Percentiles rank a stretch among this genome's conserved stretches.
Evolutionary conservation across 2,888 invertebrate genomes (phyloP).

Genomic region (Hyles lineata): DNA sequence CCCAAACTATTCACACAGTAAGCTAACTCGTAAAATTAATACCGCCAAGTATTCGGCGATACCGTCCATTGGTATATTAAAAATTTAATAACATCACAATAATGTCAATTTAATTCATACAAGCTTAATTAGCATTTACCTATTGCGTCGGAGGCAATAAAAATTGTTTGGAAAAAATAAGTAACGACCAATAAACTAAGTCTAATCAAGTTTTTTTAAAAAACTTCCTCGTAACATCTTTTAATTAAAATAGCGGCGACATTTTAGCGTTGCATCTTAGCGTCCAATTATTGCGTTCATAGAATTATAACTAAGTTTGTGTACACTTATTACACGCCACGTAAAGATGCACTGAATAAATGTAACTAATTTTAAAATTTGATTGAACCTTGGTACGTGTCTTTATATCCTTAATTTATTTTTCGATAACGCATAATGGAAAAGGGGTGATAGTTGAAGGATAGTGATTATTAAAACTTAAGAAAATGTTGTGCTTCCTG

Average conservation of each 20-base stretch:
- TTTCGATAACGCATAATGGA: too few relatives aligned
- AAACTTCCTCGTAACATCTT: conserved; percentile 38
- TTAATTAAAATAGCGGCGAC: conserved; percentile 34
- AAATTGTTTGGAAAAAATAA: conserved; percentile 42
- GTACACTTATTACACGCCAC: conserved; percentile 4
- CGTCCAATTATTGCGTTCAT: conserved; percentile 52
- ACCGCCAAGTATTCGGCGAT: conserved; percentile 14
- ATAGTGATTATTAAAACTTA: too few relatives aligned
- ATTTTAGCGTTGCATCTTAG: conserved; percentile 43
- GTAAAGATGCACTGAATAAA: neutral
- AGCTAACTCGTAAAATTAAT: conserved; percentile 6
- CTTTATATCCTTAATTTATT: too few relatives aligned
- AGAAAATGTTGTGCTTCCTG: too few relatives aligned
- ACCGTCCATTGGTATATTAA: conserved; percentile 26
- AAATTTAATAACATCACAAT: conserved; percentile 28
- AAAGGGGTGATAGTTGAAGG: too few relatives aligned
- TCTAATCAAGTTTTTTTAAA: conserved; percentile 42
- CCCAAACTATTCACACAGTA: conserved; percentile 4
- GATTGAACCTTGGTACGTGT: neutral
- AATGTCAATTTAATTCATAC: conserved; percentile 52
- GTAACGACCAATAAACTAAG: conserved; percentile 45
- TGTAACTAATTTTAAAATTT: neutral
- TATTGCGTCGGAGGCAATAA: conserved; percentile 47
- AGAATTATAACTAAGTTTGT: conserved; percentile 23
- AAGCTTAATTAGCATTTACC: conserved; percentile 46